Percentiles rank a stretch among this genome's conserved stretches.
These are phyloP conservation scores for Arctocebus calabarensis DNA, from an alignment of 2,797 vertebrate genomes.

Conservation along the genomic window DNA sequence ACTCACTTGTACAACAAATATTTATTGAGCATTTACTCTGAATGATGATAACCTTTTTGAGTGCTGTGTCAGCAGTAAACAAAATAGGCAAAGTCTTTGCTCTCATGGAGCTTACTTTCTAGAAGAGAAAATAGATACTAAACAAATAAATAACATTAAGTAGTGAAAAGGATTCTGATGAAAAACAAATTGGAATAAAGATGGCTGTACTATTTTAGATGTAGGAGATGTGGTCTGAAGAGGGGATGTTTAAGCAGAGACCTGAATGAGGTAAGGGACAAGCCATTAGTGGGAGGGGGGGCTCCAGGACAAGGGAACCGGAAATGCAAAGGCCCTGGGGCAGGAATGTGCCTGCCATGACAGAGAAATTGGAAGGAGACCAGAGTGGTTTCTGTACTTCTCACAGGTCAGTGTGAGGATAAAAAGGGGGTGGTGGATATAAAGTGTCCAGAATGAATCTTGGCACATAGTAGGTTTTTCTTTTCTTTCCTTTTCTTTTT, in stretches of 20 bases:
- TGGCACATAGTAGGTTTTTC: background rate
- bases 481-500: too few species aligned
- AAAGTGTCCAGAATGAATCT: background rate
- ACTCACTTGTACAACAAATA: background rate
- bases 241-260: background rate
- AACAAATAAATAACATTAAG: background rate
- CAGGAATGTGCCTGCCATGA: background rate
- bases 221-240: background rate
- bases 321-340: background rate
- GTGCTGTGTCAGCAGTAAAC: background rate
- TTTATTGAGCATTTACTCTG: background rate
- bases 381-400: background rate
- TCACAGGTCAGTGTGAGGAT: background rate
- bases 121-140: background rate
- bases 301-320: background rate
- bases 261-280: too few species aligned
- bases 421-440: background rate
- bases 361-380: background rate
- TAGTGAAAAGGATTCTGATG: background rate
- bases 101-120: background rate
- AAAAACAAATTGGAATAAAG: background rate
- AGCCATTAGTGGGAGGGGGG: background rate
- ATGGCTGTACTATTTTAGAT: background rate
- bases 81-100: background rate
- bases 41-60: background rate